Percentiles rank a stretch among this genome's conserved stretches.
Conservation (phyloP, 2,888 invertebrate species). For the Melinaea menophilus region DNA sequence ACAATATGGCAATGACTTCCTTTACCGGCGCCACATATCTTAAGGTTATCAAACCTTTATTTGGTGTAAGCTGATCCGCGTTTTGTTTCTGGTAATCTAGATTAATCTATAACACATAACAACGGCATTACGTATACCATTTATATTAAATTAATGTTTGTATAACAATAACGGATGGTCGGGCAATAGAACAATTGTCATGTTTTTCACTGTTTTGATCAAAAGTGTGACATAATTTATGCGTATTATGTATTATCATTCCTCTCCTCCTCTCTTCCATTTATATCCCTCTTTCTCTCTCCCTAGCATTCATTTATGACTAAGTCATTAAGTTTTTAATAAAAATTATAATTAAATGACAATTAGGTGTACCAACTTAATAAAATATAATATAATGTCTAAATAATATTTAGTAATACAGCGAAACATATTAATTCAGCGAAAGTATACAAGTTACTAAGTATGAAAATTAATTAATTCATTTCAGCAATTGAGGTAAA, state of each 20-base stretch:
- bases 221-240: constrained; percentile 1
- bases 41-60: background rate
- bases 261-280: too few relatives aligned
- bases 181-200: background rate
- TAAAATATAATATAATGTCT: too few relatives aligned
- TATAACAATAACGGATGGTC: background rate
- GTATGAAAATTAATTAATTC: too few relatives aligned
- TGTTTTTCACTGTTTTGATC: background rate
- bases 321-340: too few relatives aligned
- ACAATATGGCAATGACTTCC: background rate
- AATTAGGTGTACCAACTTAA: too few relatives aligned
- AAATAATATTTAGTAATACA: too few relatives aligned
- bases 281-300: too few relatives aligned
- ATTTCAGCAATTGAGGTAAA: too few relatives aligned
- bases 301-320: too few relatives aligned
- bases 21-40: constrained; percentile 2
- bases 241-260: background rate
- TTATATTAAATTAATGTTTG: background rate
- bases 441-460: too few relatives aligned
- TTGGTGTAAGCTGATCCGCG: background rate
- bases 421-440: too few relatives aligned
- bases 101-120: background rate
- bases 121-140: background rate
- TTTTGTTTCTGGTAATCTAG: background rate
- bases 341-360: too few relatives aligned